phyloP scores from a whole-genome alignment of 2,113 vertebrate species.

The Grammomys dolichurus region DNA sequence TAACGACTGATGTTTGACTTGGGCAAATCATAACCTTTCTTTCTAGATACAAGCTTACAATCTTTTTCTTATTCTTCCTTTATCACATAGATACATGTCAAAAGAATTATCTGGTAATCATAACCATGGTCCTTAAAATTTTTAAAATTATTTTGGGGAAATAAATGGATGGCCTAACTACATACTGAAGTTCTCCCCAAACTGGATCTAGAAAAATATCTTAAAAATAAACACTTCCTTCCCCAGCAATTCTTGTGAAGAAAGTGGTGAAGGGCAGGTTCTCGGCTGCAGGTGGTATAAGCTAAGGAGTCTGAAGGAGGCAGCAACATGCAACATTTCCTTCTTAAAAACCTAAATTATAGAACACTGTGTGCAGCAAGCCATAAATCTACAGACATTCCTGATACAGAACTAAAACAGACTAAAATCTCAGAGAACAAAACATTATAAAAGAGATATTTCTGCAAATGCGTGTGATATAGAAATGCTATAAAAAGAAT shows the following conservation, averaged over 20 bases:
- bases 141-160: not conserved
- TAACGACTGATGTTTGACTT: not conserved
- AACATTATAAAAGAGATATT: not conserved
- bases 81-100: not conserved
- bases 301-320: conserved; percentile 75
- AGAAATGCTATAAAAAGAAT: not conserved
- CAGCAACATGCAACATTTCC: conserved; percentile 67
- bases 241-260: conserved; percentile 16
- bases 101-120: conserved; percentile 16
- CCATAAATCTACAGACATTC: conserved; percentile 49
- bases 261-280: not conserved
- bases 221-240: not conserved
- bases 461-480: not conserved
- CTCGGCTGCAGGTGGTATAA: not conserved
- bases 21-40: conserved; percentile 3
- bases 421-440: conserved; percentile 23
- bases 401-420: conserved; percentile 1
- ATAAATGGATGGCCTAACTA: not conserved
- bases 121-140: not conserved
- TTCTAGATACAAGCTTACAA: not conserved
- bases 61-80: not conserved
- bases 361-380: conserved; percentile 38
- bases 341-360: conserved; percentile 59
- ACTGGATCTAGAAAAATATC: not conserved
- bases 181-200: conserved; percentile 8